A percentile compares a stretch with the other conserved stretches of the same genome.
These are phyloP conservation scores for Anabacerthia variegaticeps DNA, from an alignment of 2,797 vertebrate species.

Conservation along the genomic window DNA sequence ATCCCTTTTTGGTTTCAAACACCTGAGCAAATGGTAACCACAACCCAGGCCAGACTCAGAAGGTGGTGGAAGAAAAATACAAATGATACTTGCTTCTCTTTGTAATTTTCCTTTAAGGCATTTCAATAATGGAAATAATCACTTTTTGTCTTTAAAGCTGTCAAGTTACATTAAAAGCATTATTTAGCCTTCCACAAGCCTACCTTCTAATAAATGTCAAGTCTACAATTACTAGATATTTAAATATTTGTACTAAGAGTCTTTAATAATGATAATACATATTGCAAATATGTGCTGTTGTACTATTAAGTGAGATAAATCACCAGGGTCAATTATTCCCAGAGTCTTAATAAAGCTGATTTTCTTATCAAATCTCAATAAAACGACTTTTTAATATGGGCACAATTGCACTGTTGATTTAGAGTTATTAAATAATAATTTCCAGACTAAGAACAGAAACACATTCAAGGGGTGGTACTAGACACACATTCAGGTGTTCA, in stretches of 20 bases:
- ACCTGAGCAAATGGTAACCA: background rate
- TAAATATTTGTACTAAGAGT: constrained; percentile 59
- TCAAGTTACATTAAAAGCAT: constrained; percentile 1
- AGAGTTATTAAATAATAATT: background rate
- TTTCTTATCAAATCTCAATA: constrained; percentile 22
- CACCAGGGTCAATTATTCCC: constrained; percentile 32
- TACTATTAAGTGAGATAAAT: constrained; percentile 39
- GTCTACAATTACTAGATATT: constrained; percentile 26
- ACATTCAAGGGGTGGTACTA: background rate
- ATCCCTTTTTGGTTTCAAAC: fast-evolving
- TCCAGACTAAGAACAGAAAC: background rate
- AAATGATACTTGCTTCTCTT: background rate
- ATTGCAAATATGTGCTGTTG: background rate
- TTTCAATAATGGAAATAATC: background rate
- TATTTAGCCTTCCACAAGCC: constrained; percentile 1
- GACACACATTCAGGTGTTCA: background rate
- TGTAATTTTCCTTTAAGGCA: background rate
- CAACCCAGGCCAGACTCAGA: background rate
- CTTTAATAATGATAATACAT: constrained; percentile 27
- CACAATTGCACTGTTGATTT: background rate
- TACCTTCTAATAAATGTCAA: constrained; percentile 38
- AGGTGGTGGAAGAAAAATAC: background rate
- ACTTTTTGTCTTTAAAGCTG: background rate
- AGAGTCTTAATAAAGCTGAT: constrained; percentile 29
- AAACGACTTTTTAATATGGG: background rate